Percentiles rank a stretch among this genome's conserved stretches.
Conservation (phyloP, 2,888 invertebrate genomes). For the Graphium colonna region DNA sequence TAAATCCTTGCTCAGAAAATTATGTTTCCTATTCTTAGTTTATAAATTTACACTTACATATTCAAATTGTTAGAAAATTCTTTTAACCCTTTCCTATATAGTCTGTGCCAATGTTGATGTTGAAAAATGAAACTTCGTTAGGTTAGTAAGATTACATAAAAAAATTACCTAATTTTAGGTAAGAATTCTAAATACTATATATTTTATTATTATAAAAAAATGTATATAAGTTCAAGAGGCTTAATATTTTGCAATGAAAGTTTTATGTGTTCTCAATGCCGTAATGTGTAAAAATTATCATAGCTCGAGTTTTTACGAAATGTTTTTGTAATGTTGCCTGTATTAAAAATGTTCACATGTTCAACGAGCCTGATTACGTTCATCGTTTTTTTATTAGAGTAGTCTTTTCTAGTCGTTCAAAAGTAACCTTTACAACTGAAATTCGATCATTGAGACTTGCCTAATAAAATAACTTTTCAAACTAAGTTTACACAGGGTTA, state of each 20-base stretch:
- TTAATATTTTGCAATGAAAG: constrained; percentile 4
- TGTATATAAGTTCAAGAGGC: constrained; percentile 12
- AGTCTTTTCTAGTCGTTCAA: constrained; percentile 20
- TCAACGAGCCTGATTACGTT: background rate
- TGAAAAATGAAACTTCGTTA: constrained; percentile 14
- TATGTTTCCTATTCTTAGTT: constrained; percentile 22
- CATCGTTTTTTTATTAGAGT: background rate
- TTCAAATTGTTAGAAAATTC: background rate
- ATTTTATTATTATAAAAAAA: constrained; percentile 1
- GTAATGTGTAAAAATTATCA: too few species aligned
- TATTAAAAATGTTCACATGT: background rate
- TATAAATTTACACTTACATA: background rate
- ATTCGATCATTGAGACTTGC: constrained; percentile 21
- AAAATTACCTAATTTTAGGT: constrained; percentile 14
- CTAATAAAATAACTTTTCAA: background rate
- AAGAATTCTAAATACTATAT: background rate
- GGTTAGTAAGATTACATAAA: constrained; percentile 13
- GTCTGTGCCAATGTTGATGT: constrained; percentile 20
- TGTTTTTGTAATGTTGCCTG: background rate
- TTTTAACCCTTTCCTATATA: constrained; percentile 15
- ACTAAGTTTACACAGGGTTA: constrained; percentile 15
- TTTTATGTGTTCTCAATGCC: too few species aligned
- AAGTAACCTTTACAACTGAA: too few species aligned
- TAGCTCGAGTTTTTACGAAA: constrained; percentile 13
- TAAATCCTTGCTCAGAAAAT: constrained; percentile 21